A percentile compares a stretch with the other conserved stretches of the same genome.
Conservation (phyloP, 2,888 invertebrate genomes). For the Calliopum simillimum region DNA sequence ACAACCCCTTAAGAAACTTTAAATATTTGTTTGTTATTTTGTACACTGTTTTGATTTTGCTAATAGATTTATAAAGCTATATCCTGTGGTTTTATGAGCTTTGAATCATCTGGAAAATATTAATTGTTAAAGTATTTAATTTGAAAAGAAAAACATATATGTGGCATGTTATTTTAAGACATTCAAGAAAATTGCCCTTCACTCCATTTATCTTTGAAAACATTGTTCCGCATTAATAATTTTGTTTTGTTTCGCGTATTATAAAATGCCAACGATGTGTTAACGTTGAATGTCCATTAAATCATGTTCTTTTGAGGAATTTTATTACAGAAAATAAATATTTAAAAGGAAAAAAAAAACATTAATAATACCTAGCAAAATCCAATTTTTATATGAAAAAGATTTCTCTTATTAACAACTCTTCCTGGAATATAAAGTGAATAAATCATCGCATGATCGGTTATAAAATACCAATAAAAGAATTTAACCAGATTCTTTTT, state of each 20-base stretch:
- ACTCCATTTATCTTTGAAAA: too few relatives aligned
- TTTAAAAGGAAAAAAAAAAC: neutral
- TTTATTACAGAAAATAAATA: neutral
- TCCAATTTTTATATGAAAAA: neutral
- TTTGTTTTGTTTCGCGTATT: too few relatives aligned
- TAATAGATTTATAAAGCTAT: neutral
- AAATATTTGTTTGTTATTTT: too few relatives aligned
- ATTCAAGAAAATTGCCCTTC: too few relatives aligned
- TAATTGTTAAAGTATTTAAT: neutral
- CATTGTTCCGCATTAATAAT: too few relatives aligned
- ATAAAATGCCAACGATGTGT: too few relatives aligned
- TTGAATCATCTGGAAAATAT: slow-evolving; percentile 17
- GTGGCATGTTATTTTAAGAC: too few relatives aligned
- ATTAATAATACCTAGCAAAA: neutral
- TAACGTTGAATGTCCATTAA: neutral
- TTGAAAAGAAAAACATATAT: too few relatives aligned
- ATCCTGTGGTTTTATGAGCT: neutral
- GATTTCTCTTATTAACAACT: neutral
- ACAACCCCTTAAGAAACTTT: too few relatives aligned
- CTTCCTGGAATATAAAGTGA: slow-evolving; percentile 8
- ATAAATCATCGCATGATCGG: slow-evolving; percentile 17
- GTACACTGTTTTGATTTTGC: too few relatives aligned
- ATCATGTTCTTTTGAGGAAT: neutral
- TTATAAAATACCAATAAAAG: slow-evolving; percentile 2
- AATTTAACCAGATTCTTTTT: neutral